Percentiles rank a stretch among this genome's conserved stretches.
Conservation (phyloP, 2,888 invertebrate species). For the Tenthredo notha region DNA sequence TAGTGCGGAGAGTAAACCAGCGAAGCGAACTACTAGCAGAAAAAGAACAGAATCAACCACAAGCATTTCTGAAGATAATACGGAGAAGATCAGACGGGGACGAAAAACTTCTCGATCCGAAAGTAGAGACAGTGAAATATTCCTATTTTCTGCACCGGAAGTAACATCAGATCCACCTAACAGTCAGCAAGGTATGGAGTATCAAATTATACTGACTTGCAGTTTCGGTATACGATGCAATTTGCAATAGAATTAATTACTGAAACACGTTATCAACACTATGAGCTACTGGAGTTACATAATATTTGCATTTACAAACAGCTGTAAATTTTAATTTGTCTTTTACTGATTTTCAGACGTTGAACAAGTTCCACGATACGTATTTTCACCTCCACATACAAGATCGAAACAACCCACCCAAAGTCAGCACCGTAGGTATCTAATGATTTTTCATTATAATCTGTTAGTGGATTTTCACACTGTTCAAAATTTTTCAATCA, state of each 20-base stretch:
- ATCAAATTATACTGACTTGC: neutral
- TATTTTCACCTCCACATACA: conserved; percentile 71
- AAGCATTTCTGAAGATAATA: conserved; percentile 53
- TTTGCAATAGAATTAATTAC: neutral
- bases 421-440: conserved; percentile 68
- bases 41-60: conserved; percentile 62
- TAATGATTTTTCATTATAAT: conserved; percentile 54
- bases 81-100: conserved; percentile 58
- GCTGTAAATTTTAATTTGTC: neutral
- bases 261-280: neutral
- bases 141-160: conserved; percentile 67
- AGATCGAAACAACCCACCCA: conserved; percentile 62
- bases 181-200: conserved; percentile 60
- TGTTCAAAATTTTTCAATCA: neutral
- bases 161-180: conserved; percentile 59
- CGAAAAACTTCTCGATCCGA: conserved; percentile 62
- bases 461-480: conserved; percentile 12
- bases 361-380: conserved; percentile 65
- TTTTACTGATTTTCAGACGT: conserved; percentile 61
- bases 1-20: conserved; percentile 31
- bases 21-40: conserved; percentile 61
- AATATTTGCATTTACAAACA: neutral
- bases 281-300: neutral
- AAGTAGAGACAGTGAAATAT: conserved; percentile 56
- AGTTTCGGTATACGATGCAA: neutral